Evolutionary conservation across 2,888 invertebrate genomes (phyloP).

Genomic region (Colostygia pectinataria): DNA sequence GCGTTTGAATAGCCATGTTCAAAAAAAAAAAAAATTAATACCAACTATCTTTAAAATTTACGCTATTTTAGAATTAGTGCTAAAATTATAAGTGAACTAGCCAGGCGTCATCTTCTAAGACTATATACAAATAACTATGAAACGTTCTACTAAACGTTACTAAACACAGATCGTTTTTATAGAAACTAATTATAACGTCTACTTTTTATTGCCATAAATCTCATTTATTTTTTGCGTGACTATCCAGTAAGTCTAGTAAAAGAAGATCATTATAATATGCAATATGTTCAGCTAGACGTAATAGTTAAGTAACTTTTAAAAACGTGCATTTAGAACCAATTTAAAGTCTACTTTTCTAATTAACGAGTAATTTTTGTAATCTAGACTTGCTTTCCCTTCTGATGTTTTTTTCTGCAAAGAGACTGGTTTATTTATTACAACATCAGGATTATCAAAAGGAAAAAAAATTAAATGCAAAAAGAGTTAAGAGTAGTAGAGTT

Average conservation of each 20-base stretch:
- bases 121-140: constrained; percentile 13
- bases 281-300: not conserved
- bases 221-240: constrained; percentile 70
- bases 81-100: too few relatives aligned
- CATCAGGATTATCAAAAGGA: not conserved
- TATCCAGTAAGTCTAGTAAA: constrained; percentile 30
- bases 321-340: constrained; percentile 3
- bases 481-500: too few relatives aligned
- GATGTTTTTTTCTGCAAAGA: not conserved
- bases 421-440: constrained; percentile 6
- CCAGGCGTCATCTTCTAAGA: too few relatives aligned
- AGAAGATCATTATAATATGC: constrained; percentile 8
- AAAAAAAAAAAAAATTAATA: too few relatives aligned
- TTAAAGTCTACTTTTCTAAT: constrained; percentile 7
- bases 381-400: not conserved
- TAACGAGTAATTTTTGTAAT: constrained; percentile 4
- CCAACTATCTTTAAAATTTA: too few relatives aligned
- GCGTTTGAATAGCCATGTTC: too few relatives aligned
- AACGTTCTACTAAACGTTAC: constrained; percentile 37
- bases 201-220: constrained; percentile 63
- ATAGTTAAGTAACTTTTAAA: not conserved
- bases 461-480: too few relatives aligned
- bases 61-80: too few relatives aligned
- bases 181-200: constrained; percentile 69
- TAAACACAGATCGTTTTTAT: constrained; percentile 48